These are phyloP conservation scores for Barypeithes pellucidus DNA, from an alignment of 2,888 invertebrate genomes.

Conservation along the genomic window DNA sequence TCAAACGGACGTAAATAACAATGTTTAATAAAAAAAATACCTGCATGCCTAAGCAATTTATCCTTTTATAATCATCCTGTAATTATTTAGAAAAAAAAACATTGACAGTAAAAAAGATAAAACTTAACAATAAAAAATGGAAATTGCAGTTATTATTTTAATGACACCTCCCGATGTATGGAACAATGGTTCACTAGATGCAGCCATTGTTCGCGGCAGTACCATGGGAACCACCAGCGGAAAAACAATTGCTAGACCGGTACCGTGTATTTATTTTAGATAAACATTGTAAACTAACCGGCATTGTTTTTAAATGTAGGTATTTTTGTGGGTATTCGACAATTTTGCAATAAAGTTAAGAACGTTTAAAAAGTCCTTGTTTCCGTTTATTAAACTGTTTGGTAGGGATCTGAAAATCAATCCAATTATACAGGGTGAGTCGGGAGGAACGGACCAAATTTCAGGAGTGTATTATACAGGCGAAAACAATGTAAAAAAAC, in stretches of 20 bases:
- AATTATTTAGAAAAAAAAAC: constrained; percentile 34
- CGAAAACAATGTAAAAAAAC: too few species aligned
- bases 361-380: not conserved
- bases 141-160: constrained; percentile 55
- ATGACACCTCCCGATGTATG: constrained; percentile 48
- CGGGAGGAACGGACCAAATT: too few species aligned
- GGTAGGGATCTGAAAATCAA: too few species aligned
- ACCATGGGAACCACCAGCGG: constrained; percentile 47
- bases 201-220: constrained; percentile 51
- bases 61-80: constrained; percentile 35
- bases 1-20: constrained; percentile 2
- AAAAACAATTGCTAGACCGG: constrained; percentile 52
- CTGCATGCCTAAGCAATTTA: constrained; percentile 14
- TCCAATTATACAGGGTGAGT: too few species aligned
- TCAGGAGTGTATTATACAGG: too few species aligned
- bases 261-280: constrained; percentile 48
- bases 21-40: constrained; percentile 3
- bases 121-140: constrained; percentile 42
- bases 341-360: constrained; percentile 22
- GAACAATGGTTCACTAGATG: constrained; percentile 53
- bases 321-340: constrained; percentile 40
- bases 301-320: constrained; percentile 49
- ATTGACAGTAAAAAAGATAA: constrained; percentile 29
- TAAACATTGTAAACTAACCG: constrained; percentile 50
- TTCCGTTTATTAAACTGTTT: not conserved